Evolutionary conservation across 2,113 vertebrate genomes (phyloP), one percentile per base, ranked within the genome.

Genomic region (Alosa alosa): DNA sequence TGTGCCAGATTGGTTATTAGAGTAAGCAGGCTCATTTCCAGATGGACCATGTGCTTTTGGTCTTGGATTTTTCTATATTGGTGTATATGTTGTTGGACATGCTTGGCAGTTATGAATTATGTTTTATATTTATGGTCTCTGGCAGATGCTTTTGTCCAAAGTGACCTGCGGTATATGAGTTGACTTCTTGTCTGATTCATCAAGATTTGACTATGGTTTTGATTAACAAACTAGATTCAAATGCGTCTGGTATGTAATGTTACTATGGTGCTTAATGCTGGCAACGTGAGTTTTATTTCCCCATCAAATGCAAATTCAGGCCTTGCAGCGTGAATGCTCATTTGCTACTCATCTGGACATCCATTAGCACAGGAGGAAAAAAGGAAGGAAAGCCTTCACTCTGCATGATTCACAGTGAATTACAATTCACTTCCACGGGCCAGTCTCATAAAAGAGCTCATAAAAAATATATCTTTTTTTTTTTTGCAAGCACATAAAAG

Each of bases 171-270:
- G 41, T 44, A 44, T 44, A 44, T 44, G 2, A 44, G 41, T 44
- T 55, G 18, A 6, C 55, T 60, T 60, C 55, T 60, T 60, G 20
- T 22, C 18, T 60, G 6, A 22, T 60, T 7, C 64, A 78, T 78
- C 25, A 36, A 78, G 31, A 39, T 78, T 39, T 78, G 13, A 78
- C 39, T 75, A 39, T 15, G 10, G 1, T 75, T 75, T 75, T 75
- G 8, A 31, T 78, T 41, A 78, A 15, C 72, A 78, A 78, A 78
- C 72, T 15, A 78, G 10, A 78, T 78, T 78, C 72, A 78, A 78
- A 36, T 78, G 31, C 2, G 7, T 10, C 20, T 0, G 11, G 25
- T 10, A 31, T 31, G 25, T 25, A 57, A 57, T 18, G 31, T 15
- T 78, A 78, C 39, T 13, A 75, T 11, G 0, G 10, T 39, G 72